These are phyloP conservation scores for Xiphias gladius DNA, from an alignment of 2,113 vertebrate species.

Conservation along the genomic window DNA sequence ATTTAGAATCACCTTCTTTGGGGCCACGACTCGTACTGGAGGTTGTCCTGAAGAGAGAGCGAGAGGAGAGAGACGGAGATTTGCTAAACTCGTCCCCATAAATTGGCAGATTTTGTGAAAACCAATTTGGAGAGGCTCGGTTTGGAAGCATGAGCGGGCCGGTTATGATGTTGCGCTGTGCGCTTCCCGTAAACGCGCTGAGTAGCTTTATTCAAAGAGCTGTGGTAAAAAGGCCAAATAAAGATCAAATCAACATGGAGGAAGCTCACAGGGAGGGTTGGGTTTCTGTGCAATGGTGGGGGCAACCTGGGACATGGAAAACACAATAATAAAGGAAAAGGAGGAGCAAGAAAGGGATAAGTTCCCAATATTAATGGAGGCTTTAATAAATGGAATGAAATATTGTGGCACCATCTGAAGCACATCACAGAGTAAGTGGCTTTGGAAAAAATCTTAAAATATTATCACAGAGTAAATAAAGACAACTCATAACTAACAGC, in stretches of 20 bases:
- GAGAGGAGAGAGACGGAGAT: conserved; percentile 52
- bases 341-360: background rate
- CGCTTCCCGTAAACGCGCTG: conserved; percentile 81
- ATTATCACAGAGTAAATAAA: background rate
- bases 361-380: background rate
- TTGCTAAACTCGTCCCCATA: conserved; percentile 58
- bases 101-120: conserved; percentile 75
- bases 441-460: background rate
- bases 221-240: conserved; percentile 76
- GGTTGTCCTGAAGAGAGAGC: conserved; percentile 41
- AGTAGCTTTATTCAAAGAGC: conserved; percentile 84
- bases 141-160: conserved; percentile 67
- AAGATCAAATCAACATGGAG: conserved; percentile 76
- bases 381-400: background rate
- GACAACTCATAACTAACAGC: background rate
- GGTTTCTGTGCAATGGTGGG: conserved; percentile 32
- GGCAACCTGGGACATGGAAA: conserved; percentile 66
- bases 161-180: conserved; percentile 73
- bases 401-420: background rate
- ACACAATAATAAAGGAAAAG: conserved; percentile 17
- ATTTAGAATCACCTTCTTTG: conserved; percentile 81
- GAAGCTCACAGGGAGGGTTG: conserved; percentile 45
- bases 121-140: conserved; percentile 72
- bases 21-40: conserved; percentile 62
- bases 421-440: background rate